Conservation (phyloP, 2,113 vertebrate genomes). For the Ivindomyrus marchei region DNA sequence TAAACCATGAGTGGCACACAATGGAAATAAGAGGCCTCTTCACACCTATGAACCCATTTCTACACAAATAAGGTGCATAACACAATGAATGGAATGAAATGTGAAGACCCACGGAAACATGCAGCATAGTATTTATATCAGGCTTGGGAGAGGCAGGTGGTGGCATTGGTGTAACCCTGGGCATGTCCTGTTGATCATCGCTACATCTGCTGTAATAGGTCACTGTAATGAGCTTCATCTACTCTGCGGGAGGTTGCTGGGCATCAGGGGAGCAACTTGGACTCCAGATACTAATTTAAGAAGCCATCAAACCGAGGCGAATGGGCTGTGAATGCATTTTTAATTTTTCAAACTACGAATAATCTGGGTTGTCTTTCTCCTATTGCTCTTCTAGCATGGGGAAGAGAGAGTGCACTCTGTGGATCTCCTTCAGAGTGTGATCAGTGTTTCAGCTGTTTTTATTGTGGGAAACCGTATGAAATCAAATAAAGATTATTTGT, state of each 20-base stretch:
- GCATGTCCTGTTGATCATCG: neutral
- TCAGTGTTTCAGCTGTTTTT: neutral
- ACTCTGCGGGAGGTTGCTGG: neutral
- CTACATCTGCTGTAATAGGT: neutral
- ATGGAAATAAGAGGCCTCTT: neutral
- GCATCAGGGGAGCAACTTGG: neutral
- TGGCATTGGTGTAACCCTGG: neutral
- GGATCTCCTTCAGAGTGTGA: neutral
- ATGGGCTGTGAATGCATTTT: neutral
- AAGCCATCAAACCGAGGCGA: neutral
- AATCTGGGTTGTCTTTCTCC: neutral
- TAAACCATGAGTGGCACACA: neutral
- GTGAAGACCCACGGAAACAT: neutral
- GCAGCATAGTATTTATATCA: neutral
- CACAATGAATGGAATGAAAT: neutral
- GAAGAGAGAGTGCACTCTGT: neutral
- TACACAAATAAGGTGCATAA: neutral
- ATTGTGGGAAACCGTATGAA: neutral
- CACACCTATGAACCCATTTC: neutral
- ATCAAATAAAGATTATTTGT: neutral
- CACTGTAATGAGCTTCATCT: neutral
- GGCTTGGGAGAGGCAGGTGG: neutral
- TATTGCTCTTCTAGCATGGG: neutral
- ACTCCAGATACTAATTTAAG: neutral
- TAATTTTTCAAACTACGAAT: neutral